Base-by-base conservation (phyloP, 2,888 invertebrate genomes). In the Eupithecia pulchellata region DNA sequence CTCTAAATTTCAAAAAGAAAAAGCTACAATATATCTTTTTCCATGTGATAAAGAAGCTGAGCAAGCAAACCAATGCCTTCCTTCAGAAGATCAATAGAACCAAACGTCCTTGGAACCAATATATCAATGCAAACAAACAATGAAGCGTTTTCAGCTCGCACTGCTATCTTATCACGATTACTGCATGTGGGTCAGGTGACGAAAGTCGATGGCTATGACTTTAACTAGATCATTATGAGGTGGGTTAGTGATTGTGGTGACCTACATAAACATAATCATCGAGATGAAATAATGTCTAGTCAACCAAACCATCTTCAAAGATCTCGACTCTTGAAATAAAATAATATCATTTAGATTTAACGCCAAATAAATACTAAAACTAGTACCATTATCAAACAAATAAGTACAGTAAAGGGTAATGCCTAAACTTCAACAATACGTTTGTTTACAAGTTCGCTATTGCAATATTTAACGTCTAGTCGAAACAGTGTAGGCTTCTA, bases 161-260 rank as follows among this genome's bases (percentile, higher is more conserved):
- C 69, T 64, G 76, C 78, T 85, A 89, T 86, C 87, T 83, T 84
- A 87, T 89, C 89, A 78, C 36, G 58, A 62, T 63, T 72, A 55
- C 68, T 73, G 76, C 79, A 87, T 83, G 78, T 83, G 82, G 89
- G 86, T 83, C 86, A 79, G 78, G 78, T 88, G 86, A 82, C 80
- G 89, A 87, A 87, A 88, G 74, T 39, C 32, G 30, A 72, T 64
- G 36, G 30, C 62, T 72, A 36, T 66, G 61, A 73, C 29, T 60
- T 74, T 66, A 58, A 62, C 47, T 61, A 69, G 75, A 72, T 74
- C 57, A 30, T 71, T 47, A 64, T 57, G 52, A 47, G n/a, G 8
- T 65, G 67, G 29, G 9, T 65, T 65, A 42, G 52, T 65, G 63
- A 63, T 64, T 66, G 69, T 20, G 52, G 60, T 68, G 52, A 30